Conservation (phyloP, 2,797 vertebrate species). For the Distichodus sexfasciatus region DNA sequence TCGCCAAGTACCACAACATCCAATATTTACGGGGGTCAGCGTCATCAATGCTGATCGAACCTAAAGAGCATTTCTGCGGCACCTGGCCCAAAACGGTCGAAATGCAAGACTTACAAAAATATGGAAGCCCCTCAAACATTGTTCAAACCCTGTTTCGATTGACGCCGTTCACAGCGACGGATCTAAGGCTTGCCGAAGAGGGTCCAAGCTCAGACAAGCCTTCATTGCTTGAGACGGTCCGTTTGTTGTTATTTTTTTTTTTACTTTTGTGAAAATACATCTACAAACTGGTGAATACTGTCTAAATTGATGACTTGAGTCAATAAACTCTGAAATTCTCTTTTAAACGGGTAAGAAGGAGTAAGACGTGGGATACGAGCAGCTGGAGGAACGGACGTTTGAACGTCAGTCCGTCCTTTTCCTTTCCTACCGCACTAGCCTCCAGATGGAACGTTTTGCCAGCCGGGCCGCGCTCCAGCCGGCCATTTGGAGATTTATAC, state of each 20-base stretch:
- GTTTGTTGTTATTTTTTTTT: too few species aligned
- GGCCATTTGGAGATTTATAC: too few species aligned
- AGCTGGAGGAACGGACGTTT: too few species aligned
- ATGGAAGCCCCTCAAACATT: slow-evolving; percentile 12
- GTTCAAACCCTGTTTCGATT: neutral
- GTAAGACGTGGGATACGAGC: neutral
- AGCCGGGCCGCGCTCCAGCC: too few species aligned
- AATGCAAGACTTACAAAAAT: neutral
- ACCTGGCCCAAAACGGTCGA: neutral
- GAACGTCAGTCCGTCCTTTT: too few species aligned
- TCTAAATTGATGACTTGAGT: neutral
- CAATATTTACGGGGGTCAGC: too few species aligned
- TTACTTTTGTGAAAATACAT: too few species aligned
- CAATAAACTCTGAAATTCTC: neutral
- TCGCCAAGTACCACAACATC: neutral
- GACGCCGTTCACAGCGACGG: too few species aligned
- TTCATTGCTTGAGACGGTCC: neutral
- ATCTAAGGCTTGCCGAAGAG: too few species aligned
- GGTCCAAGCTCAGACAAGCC: too few species aligned
- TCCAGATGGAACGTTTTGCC: too few species aligned
- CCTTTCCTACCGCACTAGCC: too few species aligned
- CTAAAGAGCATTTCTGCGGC: neutral
- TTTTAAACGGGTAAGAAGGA: neutral
- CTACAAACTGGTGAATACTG: neutral
- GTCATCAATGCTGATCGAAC: neutral